Evolutionary conservation across 2,797 vertebrate genomes (phyloP), one percentile per base, ranked within the genome.

Genomic region (Sebastiscus albofasciatus): DNA sequence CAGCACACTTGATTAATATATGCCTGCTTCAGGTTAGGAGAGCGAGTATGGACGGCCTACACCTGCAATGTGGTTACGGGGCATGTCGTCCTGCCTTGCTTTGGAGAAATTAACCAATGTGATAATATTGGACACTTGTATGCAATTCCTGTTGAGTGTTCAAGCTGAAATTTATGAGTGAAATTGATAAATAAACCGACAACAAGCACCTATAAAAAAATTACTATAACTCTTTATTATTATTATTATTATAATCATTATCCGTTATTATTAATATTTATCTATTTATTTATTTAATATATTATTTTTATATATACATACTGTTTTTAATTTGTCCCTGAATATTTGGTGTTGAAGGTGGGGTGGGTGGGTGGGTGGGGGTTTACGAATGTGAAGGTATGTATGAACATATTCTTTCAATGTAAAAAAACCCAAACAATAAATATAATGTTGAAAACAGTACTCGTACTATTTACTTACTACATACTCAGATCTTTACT

Each of bases 321-420:
- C 16, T 46, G 42, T 49, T 49, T 49, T 18, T 18, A 20, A 49
- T 49, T 49, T 49, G 16, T 46, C 46, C 46, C 7, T 49, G 46
- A 0, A 18, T 49, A 49, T 49, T 20, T 20, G 46, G 0, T 20
- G 16, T 49, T 49, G 16, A 49, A 16, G 42, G 42, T 8, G 42
- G 16, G 6, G 2, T 2, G 36, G 36, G 4, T 12, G 33, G 36
- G 33, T 3, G 36, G 12, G 4, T 4, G 0, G 42, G 0, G 8
- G 42, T 20, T 49, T 49, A 49, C 16, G 7, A 49, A 1, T 3
- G 18, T 49, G 16, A 49, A 49, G 46, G 16, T 49, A 49, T 20
- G 52, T 22, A n/a, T n/a, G 52, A 49, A 49, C 6, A 20, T 49
- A 49, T 54, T 54, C 52, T n/a, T 11, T 54, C 20, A 22, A 54